A percentile compares a stretch with the other conserved stretches of the same genome.
These are phyloP conservation scores for Penaeus chinensis DNA, from an alignment of 1,140 invertebrate species.

Conservation along the genomic window DNA sequence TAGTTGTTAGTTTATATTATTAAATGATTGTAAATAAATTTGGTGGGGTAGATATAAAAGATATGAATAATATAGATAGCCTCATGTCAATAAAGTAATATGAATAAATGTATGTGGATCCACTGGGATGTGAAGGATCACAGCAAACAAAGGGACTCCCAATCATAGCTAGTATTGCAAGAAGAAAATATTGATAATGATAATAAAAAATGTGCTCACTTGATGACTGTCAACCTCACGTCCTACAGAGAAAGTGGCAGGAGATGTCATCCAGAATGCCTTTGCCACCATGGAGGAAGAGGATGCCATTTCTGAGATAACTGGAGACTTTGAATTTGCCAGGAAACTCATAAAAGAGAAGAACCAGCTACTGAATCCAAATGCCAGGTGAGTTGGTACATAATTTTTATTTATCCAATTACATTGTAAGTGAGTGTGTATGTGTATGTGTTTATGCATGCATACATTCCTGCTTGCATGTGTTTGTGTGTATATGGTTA, in stretches of 20 bases:
- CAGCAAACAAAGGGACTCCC: too few species aligned
- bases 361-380: conserved; percentile 59
- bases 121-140: background rate
- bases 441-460: too few species aligned
- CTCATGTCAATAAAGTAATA: too few species aligned
- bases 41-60: too few species aligned
- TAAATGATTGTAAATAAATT: too few species aligned
- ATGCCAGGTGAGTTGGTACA: conserved; percentile 41
- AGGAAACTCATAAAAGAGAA: conserved; percentile 61
- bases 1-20: too few species aligned
- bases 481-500: too few species aligned
- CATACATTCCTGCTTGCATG: too few species aligned
- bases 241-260: conserved; percentile 55
- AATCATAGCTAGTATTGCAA: too few species aligned
- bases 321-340: conserved; percentile 59
- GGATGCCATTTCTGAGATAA: conserved; percentile 60
- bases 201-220: background rate
- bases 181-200: background rate
- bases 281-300: conserved; percentile 60
- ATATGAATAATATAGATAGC: too few species aligned
- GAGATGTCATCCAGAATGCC: conserved; percentile 58
- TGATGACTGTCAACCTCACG: too few species aligned
- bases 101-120: too few species aligned
- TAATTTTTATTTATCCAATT: background rate
- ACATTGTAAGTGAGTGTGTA: background rate